Conservation (phyloP, 1,140 invertebrate species). For the Brachionus manjavacas region DNA sequence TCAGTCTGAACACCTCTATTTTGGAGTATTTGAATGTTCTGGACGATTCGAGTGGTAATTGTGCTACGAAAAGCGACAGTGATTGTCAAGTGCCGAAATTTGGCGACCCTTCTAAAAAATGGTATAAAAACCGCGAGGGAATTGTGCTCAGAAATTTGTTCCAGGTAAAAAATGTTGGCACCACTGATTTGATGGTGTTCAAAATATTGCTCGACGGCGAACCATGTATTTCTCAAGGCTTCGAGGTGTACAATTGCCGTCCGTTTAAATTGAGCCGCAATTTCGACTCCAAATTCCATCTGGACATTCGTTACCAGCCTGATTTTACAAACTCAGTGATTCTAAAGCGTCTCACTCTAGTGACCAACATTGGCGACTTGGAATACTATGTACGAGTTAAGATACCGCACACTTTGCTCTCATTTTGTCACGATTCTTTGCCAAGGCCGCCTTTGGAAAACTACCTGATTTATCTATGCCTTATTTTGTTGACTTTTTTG, state of each 20-base stretch:
- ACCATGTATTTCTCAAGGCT: conserved; percentile 12
- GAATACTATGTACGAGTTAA: not conserved
- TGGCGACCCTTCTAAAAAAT: not conserved
- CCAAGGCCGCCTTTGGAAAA: conserved; percentile 38
- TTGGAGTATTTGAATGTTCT: conserved; percentile 16
- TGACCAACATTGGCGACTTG: conserved; percentile 31
- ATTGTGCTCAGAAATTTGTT: conserved; percentile 13
- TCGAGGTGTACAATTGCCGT: not conserved
- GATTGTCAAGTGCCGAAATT: not conserved
- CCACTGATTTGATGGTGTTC: not conserved
- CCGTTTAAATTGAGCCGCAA: not conserved
- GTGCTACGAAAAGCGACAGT: not conserved
- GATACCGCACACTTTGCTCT: not conserved
- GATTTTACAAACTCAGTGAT: conserved; percentile 2
- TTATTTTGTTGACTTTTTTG: conserved; percentile 7
- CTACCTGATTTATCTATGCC: conserved; percentile 13
- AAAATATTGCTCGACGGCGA: conserved; percentile 28
- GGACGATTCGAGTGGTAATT: not conserved
- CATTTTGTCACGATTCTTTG: conserved; percentile 15
- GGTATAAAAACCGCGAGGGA: conserved; percentile 2
- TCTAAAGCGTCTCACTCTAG: not conserved
- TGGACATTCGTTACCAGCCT: conserved; percentile 14
- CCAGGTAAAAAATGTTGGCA: not conserved
- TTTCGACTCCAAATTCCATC: not conserved
- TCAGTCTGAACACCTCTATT: not conserved